Evolutionary conservation across 2,113 vertebrate genomes (phyloP).

Genomic region (Nannobrachium achirus): DNA sequence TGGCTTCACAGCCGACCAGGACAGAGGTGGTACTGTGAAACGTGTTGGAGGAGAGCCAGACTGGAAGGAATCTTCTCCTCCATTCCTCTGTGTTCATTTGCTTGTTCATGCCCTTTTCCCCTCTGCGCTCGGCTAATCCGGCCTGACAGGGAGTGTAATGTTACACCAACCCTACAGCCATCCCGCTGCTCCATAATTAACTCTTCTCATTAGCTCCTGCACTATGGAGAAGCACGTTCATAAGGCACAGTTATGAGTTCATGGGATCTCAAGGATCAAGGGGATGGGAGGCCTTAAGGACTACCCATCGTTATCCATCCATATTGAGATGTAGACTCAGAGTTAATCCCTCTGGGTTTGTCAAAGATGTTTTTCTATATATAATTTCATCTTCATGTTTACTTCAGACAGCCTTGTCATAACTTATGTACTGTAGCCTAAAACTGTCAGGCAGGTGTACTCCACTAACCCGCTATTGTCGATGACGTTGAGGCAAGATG

Average conservation of each 20-base stretch:
- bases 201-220: slow-evolving; percentile 52
- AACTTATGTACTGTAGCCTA: background rate
- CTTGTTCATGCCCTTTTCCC: slow-evolving; percentile 58
- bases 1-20: slow-evolving; percentile 14
- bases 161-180: slow-evolving; percentile 66
- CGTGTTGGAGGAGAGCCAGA: slow-evolving; percentile 43
- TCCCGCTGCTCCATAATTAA: slow-evolving; percentile 60
- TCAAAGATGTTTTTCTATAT: background rate
- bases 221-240: slow-evolving; percentile 28
- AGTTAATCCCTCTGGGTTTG: background rate
- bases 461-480: slow-evolving; percentile 10
- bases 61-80: slow-evolving; percentile 42
- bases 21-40: slow-evolving; percentile 27
- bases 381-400: background rate
- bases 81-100: slow-evolving; percentile 58
- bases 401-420: slow-evolving; percentile 1
- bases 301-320: background rate
- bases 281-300: slow-evolving; percentile 1
- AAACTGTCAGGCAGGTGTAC: background rate
- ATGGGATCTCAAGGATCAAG: slow-evolving; percentile 18
- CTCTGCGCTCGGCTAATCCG: slow-evolving; percentile 58
- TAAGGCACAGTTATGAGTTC: slow-evolving; percentile 19
- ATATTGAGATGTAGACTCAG: background rate
- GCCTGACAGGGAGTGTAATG: slow-evolving; percentile 65
- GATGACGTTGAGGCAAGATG: slow-evolving; percentile 26